These are phyloP conservation scores for Mandrillus leucophaeus DNA, from an alignment of 2,113 vertebrate genomes.

Conservation along the genomic window DNA sequence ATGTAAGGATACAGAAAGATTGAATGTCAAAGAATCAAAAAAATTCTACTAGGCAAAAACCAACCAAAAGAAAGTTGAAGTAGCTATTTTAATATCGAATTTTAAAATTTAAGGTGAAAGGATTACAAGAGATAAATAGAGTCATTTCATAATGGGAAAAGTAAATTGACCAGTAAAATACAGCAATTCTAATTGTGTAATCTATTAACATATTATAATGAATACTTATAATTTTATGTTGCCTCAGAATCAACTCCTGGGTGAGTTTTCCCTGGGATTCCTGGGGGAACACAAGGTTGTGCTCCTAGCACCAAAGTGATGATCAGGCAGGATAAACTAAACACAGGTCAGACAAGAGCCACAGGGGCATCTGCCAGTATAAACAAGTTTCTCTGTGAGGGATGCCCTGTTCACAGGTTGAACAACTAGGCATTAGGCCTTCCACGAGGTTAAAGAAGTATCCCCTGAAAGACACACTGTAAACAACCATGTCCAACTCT, in stretches of 20 bases:
- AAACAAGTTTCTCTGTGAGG: not conserved
- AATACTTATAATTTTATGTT: not conserved
- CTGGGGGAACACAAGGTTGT: not conserved
- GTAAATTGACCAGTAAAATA: not conserved
- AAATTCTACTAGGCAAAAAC: not conserved
- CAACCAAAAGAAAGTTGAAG: not conserved
- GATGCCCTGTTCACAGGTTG: not conserved
- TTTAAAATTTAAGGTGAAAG: not conserved
- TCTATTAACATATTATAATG: not conserved
- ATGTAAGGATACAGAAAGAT: not conserved
- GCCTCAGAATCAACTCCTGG: not conserved
- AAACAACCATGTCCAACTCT: not conserved
- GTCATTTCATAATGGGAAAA: not conserved
- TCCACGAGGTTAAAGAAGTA: not conserved
- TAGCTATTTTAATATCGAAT: not conserved
- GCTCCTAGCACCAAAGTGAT: not conserved
- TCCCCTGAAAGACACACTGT: not conserved
- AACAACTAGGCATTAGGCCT: not conserved
- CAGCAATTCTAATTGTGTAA: not conserved
- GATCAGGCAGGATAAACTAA: not conserved
- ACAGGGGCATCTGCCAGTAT: not conserved
- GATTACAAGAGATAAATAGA: not conserved
- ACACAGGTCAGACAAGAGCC: not conserved
- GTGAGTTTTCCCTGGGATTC: not conserved
- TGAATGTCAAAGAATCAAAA: not conserved